Evolutionary conservation across 2,797 vertebrate genomes (phyloP), one percentile per base, ranked within the genome.

Genomic region (Sebastes steindachneri): DNA sequence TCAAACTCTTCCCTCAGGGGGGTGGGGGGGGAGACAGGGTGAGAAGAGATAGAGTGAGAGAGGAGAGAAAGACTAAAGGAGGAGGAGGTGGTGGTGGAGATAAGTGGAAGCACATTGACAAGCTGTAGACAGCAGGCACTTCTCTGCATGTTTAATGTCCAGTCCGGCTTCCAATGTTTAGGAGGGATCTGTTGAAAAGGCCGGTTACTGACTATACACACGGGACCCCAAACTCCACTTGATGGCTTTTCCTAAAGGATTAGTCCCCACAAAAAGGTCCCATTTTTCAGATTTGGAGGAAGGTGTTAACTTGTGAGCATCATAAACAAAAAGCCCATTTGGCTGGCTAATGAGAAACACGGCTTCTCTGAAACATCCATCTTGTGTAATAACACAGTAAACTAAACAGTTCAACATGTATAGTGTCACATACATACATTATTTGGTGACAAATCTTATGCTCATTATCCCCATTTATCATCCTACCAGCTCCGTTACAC

Each of bases 91-190:
- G 23, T 23, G 23, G 62, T 60, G 77, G 72, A 80, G 87, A 60
- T 93, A 93, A 92, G 88, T 93, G 86, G 90, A 95, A 91, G 92
- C 87, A 94, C 80, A 91, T 86, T 93, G 89, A 91, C 84, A 85
- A 80, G 88, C 84, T 88, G 88, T 58, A 86, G 89, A 90, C 76
- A 89, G 84, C 71, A 93, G 77, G 68, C 79, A 77, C 60, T 90
- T 76, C 70, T 86, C 77, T 88, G 79, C 70, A 75, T 76, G 76
- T 86, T 77, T 60, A 82, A 73, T 69, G 45, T 65, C 75, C 63
- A 75, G 73, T 37, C 7, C 37, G 60, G 68, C 60, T 75, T 59
- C 71, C 73, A 69, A 28, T 68, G 77, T 82, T 86, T 37, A 69
- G 45, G 55, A 75, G 66, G 35, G 37, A 86, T 83, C 78, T 83